A percentile compares a stretch with the other conserved stretches of the same genome.
Evolutionary conservation across 2,113 vertebrate species (phyloP).

Genomic region (Nycticebus coucang): DNA sequence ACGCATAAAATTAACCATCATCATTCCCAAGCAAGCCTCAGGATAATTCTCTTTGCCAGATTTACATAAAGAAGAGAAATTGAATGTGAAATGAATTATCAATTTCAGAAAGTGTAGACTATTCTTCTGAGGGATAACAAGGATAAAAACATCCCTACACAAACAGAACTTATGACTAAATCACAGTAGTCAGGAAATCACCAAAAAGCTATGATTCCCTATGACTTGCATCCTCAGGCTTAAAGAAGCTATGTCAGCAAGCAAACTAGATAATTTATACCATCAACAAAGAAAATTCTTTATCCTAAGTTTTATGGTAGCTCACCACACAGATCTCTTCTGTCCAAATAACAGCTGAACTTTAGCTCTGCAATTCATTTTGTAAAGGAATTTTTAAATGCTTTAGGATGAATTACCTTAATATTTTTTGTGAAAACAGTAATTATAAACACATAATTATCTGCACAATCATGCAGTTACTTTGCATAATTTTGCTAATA

Average conservation of each 20-base stretch:
- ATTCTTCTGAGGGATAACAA: background rate
- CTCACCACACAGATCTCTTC: background rate
- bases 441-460: background rate
- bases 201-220: conserved; percentile 53
- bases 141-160: conserved; percentile 32
- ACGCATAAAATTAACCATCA: background rate
- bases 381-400: background rate
- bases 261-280: conserved; percentile 57
- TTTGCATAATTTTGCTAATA: background rate
- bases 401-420: background rate
- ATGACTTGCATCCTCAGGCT: conserved; percentile 4
- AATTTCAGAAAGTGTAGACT: background rate
- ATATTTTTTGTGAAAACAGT: background rate
- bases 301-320: conserved; percentile 21
- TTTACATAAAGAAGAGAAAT: background rate
- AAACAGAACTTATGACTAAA: conserved; percentile 24
- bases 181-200: conserved; percentile 28
- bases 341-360: background rate
- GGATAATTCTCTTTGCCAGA: background rate
- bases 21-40: background rate
- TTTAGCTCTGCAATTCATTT: background rate
- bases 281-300: conserved; percentile 24
- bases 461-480: background rate
- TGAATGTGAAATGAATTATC: background rate
- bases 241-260: conserved; percentile 41